phyloP scores from a whole-genome alignment of 2,797 vertebrate genomes.

The Tokudaia tokunoshimensis region DNA sequence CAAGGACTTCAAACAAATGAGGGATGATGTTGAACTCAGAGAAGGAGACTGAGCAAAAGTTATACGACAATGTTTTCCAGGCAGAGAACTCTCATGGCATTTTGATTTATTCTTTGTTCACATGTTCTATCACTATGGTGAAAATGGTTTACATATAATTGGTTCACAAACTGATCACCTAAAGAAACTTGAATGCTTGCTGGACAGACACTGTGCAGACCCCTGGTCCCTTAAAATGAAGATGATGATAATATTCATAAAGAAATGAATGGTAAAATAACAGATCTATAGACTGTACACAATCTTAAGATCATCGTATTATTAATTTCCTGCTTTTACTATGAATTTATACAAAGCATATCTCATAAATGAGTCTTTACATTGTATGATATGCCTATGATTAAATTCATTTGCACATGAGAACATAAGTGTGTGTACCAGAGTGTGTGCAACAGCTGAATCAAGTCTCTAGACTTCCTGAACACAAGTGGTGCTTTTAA shows the following conservation, averaged over 20 bases:
- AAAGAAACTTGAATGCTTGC: not conserved
- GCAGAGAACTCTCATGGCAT: not conserved
- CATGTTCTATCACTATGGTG: not conserved
- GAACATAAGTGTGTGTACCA: not conserved
- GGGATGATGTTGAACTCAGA: not conserved
- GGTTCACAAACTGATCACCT: not conserved
- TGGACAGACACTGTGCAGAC: not conserved
- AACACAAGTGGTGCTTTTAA: not conserved
- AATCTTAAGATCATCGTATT: not conserved
- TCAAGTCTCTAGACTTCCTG: not conserved
- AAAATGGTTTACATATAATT: not conserved
- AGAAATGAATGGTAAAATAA: not conserved
- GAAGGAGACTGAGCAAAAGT: not conserved
- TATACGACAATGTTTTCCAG: not conserved
- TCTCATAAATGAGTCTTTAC: not conserved
- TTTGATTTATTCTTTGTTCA: not conserved
- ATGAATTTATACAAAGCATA: not conserved
- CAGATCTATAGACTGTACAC: rapidly evolving
- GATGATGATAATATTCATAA: not conserved
- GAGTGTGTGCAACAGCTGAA: not conserved
- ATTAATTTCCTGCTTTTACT: not conserved
- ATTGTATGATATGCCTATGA: not conserved
- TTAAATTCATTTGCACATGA: not conserved
- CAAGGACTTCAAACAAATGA: not conserved
- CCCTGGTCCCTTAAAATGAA: not conserved